Conservation (phyloP, 2,113 vertebrate species). For the Chascanopsetta lugubris region DNA sequence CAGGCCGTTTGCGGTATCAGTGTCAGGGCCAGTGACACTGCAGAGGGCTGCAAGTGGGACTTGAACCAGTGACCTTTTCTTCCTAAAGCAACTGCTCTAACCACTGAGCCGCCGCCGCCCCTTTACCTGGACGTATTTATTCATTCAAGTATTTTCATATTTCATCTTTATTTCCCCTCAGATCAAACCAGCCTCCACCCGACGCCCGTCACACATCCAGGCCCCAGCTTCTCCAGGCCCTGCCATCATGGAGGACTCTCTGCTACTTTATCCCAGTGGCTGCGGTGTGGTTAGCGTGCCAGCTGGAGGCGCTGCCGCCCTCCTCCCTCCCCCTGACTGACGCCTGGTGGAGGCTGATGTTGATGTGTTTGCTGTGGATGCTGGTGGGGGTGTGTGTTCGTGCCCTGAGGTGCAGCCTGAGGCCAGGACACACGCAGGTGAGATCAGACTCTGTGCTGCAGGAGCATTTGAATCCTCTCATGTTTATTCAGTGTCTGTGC, state of each 20-base stretch:
- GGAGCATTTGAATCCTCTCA: neutral
- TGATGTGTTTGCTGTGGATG: conserved; percentile 55
- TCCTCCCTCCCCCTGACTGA: conserved; percentile 40
- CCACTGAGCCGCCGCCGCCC: no score
- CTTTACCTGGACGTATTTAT: no score
- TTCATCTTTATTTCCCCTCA: neutral
- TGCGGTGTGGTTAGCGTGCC: conserved; percentile 64
- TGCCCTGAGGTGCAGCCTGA: conserved; percentile 33
- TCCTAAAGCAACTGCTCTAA: no score
- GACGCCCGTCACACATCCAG: neutral
- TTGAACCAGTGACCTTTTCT: no score
- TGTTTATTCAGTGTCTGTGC: conserved; percentile 27
- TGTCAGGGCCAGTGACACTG: no score
- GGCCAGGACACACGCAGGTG: conserved; percentile 31
- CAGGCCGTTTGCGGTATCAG: no score
- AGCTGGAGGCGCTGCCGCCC: conserved; percentile 63
- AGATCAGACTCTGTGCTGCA: neutral
- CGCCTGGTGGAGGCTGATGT: conserved; percentile 48
- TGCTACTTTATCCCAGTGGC: conserved; percentile 43
- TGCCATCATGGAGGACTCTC: conserved; percentile 8
- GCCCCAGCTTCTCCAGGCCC: conserved; percentile 8
- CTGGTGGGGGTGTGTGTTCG: conserved; percentile 37
- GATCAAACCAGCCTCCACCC: conserved; percentile 7
- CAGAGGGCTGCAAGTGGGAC: no score
- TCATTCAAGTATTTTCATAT: no score